Percentiles rank a stretch among this genome's conserved stretches.
Conservation (phyloP, 2,888 invertebrate genomes). For the Timema podura region DNA sequence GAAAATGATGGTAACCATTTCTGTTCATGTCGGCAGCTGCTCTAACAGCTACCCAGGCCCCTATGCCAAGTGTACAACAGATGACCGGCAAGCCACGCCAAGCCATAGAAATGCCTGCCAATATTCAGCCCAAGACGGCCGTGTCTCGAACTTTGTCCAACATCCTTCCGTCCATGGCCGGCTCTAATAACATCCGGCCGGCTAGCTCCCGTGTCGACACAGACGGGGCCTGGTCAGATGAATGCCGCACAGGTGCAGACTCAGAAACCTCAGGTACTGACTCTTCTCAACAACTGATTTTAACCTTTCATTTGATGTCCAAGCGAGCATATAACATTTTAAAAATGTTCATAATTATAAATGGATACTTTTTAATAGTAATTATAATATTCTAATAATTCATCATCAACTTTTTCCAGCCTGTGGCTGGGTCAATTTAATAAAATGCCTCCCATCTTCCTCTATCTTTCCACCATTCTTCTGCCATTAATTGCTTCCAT, state of each 20-base stretch:
- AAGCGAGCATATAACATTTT: too few relatives aligned
- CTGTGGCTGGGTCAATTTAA: too few relatives aligned
- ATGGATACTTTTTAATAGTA: too few relatives aligned
- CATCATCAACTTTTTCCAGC: too few relatives aligned
- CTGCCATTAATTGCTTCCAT: too few relatives aligned
- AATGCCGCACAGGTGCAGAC: constrained; percentile 41
- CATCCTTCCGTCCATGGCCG: constrained; percentile 56
- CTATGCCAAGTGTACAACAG: constrained; percentile 28
- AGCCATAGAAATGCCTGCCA: constrained; percentile 46
- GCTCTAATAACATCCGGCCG: constrained; percentile 61
- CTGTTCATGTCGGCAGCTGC: constrained; percentile 14
- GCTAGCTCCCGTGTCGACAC: constrained; percentile 82
- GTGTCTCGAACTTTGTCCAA: constrained; percentile 50
- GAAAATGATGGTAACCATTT: too few relatives aligned
- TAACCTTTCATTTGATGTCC: too few relatives aligned
- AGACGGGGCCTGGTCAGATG: constrained; percentile 55
- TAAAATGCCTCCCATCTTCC: too few relatives aligned
- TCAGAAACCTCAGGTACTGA: constrained; percentile 32
- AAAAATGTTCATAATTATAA: too few relatives aligned
- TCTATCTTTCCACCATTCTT: too few relatives aligned
- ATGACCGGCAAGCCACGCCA: constrained; percentile 46
- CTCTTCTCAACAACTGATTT: too few relatives aligned
- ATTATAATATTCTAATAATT: too few relatives aligned
- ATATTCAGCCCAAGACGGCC: constrained; percentile 49
- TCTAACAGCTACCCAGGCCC: constrained; percentile 22